Evolutionary conservation across 1,140 invertebrate genomes (phyloP).

Genomic region (Drosophila albomicans): DNA sequence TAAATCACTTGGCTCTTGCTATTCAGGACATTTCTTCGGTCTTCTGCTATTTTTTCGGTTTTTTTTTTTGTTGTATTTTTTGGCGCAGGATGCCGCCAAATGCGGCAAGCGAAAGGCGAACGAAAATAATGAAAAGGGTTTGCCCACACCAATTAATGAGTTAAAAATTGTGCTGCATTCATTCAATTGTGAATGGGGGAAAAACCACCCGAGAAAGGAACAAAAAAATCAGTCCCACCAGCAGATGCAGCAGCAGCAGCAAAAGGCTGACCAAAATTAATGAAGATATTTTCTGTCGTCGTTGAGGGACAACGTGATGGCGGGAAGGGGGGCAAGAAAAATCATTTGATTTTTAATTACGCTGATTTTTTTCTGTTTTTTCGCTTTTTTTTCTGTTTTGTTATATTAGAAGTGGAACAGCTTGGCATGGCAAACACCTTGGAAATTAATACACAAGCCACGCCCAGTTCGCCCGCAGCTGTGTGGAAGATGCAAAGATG

Average conservation of each 20-base stretch:
- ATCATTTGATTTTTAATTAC: slow-evolving; percentile 85
- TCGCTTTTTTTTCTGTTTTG: slow-evolving; percentile 42
- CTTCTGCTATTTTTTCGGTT: slow-evolving; percentile 10
- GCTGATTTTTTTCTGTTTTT: slow-evolving; percentile 65
- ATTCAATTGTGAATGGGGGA: slow-evolving; percentile 64
- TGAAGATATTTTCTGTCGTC: slow-evolving; percentile 81
- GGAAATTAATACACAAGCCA: slow-evolving; percentile 72
- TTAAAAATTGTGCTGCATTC: slow-evolving; percentile 82
- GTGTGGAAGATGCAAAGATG: slow-evolving; percentile 35
- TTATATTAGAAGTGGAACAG: slow-evolving; percentile 77
- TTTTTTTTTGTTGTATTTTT: neutral
- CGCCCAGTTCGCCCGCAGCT: slow-evolving; percentile 41
- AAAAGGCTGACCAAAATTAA: slow-evolving; percentile 79
- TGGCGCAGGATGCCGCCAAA: slow-evolving; percentile 14
- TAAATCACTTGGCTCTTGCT: slow-evolving; percentile 74
- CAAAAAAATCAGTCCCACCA: slow-evolving; percentile 7
- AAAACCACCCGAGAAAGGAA: slow-evolving; percentile 7
- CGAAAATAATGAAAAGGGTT: slow-evolving; percentile 55
- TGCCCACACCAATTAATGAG: slow-evolving; percentile 83
- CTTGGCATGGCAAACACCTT: slow-evolving; percentile 80
- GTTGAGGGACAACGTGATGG: slow-evolving; percentile 8
- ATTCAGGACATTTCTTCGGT: slow-evolving; percentile 63
- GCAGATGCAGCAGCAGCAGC: slow-evolving; percentile 57
- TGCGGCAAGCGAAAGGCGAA: slow-evolving; percentile 3
- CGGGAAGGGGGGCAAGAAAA: slow-evolving; percentile 39